A percentile compares a stretch with the other conserved stretches of the same genome.
These are phyloP conservation scores for Lamellibrachia luymesi DNA, from an alignment of 1,140 invertebrate species.

Conservation along the genomic window DNA sequence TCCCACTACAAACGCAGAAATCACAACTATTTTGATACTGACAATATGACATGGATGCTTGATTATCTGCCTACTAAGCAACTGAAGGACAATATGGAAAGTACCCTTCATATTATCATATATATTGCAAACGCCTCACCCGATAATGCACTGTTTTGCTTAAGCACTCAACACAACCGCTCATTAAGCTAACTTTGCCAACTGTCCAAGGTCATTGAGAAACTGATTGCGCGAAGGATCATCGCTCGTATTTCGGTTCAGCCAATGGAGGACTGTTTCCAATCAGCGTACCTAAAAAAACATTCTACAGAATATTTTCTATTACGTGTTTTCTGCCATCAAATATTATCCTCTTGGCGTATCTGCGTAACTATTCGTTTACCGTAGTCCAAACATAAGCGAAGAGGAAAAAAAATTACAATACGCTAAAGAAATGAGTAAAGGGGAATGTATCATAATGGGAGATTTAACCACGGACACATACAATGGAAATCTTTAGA, in stretches of 20 bases:
- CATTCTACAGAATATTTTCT: neutral
- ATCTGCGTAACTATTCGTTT: too few species aligned
- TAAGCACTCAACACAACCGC: neutral
- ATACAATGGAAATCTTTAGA: too few species aligned
- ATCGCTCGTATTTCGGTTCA: neutral
- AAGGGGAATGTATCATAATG: too few species aligned
- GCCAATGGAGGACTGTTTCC: neutral
- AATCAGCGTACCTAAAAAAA: neutral
- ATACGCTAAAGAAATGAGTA: too few species aligned
- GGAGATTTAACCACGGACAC: too few species aligned
- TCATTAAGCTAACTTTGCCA: neutral
- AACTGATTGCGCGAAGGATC: neutral
- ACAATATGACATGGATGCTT: too few species aligned
- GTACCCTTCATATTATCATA: neutral
- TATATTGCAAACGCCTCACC: neutral
- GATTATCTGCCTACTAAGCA: neutral
- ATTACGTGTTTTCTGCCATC: too few species aligned
- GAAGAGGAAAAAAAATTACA: too few species aligned
- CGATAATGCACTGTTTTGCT: neutral
- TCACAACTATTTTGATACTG: too few species aligned
- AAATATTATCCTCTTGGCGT: too few species aligned
- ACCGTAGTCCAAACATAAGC: too few species aligned
- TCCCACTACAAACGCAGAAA: too few species aligned
- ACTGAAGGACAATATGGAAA: neutral
- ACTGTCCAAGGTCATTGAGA: neutral